Evolutionary conservation across 2,888 invertebrate genomes (phyloP), one percentile per base, ranked within the genome.

Genomic region (Kuschelorhynchus macadamiae): DNA sequence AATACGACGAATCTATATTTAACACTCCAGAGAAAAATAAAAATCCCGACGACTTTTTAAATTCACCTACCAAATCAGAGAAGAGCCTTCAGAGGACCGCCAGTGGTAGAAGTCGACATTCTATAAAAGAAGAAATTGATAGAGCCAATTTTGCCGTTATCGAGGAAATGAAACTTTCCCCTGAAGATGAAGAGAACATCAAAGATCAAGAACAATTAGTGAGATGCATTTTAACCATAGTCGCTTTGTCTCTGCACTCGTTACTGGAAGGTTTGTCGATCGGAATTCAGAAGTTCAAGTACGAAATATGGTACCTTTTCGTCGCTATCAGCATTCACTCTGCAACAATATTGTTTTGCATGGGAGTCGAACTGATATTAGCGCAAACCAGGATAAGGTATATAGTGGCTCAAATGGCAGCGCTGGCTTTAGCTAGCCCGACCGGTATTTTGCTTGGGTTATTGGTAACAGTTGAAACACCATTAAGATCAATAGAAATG

Each of bases 221-320:
- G 69, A 78, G 85, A 33, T 83, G 83, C 60, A 75, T 85, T 41
- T 76, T 87, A 14, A 81, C 85, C 41, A 82, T 85, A 41, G 71
- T 85, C 12, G 87, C 87, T 1, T 79, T 88, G 66, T 86, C 86
- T 0, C 83, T 87, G 65, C 88, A 88, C 75, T 85, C 86, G 0
- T 77, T 87, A 53, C 86, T 88, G 70, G 87, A 88, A 79, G 87
- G 87, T 2, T 76, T 87, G 57, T 85, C 87, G 1, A 85, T 86
- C 52, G 86, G 87, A 4, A 76, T 87, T 7, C 86, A 86, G 74
- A 77, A 78, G 30, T 82, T 82, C 1, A 73, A 79, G 3, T 79
- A 81, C 1, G 84, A 85, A 70, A 85, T 87, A 49, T 87, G 86
- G 87, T 86, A 83, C 70, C 78, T 87, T 41, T 86, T 87, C 73